Percentiles rank a stretch among this genome's conserved stretches.
phyloP scores from a whole-genome alignment of 2,888 invertebrate species.

The Drosophila helvetica region DNA sequence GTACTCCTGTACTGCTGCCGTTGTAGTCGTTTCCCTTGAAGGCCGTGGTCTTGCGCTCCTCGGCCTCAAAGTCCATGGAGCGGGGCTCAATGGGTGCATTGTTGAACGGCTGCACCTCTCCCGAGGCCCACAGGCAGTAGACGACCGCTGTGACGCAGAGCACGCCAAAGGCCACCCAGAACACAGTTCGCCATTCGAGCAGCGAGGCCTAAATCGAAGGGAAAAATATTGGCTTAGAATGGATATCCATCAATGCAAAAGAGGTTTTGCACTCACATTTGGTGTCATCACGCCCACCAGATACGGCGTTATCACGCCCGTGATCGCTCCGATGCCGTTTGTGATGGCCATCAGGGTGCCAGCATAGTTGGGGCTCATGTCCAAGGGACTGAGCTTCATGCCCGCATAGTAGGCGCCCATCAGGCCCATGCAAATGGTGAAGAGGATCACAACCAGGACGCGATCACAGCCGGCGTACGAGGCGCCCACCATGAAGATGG shows the following conservation, averaged over 20 bases:
- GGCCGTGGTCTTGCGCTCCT: conserved; percentile 56
- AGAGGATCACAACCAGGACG: conserved; percentile 86
- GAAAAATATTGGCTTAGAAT: not conserved
- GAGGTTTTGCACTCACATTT: conserved; percentile 85
- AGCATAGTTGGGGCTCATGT: conserved; percentile 87
- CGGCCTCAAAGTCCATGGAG: conserved; percentile 61
- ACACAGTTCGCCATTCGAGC: conserved; percentile 90
- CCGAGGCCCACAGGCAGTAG: conserved; percentile 89
- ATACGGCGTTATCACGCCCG: conserved; percentile 89
- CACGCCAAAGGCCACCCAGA: conserved; percentile 91
- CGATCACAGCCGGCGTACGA: conserved; percentile 89
- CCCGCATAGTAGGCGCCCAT: conserved; percentile 90
- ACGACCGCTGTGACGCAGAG: conserved; percentile 88
- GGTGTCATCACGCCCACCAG: conserved; percentile 88
- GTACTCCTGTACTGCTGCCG: not conserved
- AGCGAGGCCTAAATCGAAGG: conserved; percentile 85
- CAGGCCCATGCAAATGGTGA: conserved; percentile 88
- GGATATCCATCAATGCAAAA: not conserved
- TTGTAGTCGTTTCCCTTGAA: not conserved
- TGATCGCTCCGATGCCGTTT: conserved; percentile 89
- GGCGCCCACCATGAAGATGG: conserved; percentile 88
- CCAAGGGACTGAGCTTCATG: conserved; percentile 88
- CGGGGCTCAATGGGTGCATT: conserved; percentile 78
- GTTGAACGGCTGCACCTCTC: conserved; percentile 91
- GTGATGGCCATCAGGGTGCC: conserved; percentile 89